Percentiles rank a stretch among this genome's conserved stretches.
These are phyloP conservation scores for Candoia aspera DNA, from an alignment of 2,113 vertebrate genomes.

Conservation along the genomic window DNA sequence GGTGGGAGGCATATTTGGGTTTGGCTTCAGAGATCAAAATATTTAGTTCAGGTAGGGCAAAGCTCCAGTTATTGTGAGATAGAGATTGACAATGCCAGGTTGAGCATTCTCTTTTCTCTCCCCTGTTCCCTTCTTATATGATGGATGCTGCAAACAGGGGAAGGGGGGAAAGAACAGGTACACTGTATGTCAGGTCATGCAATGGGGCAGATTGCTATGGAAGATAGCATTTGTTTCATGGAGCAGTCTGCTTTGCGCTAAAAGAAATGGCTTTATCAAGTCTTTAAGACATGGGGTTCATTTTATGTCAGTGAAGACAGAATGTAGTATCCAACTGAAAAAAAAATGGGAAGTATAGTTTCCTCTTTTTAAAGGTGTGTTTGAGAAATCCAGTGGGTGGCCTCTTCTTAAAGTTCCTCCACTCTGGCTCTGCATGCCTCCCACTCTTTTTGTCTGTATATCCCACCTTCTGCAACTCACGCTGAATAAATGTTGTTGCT, in stretches of 20 bases:
- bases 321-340: constrained; percentile 49
- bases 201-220: accelerated
- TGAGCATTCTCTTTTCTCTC: too few species aligned
- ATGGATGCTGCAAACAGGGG: not conserved
- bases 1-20: not conserved
- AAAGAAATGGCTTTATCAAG: constrained; percentile 44
- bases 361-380: constrained; percentile 11
- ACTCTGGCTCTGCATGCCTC: constrained; percentile 35
- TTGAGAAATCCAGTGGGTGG: constrained; percentile 49
- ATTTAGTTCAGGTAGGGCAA: not conserved
- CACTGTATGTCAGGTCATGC: not conserved
- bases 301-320: constrained; percentile 57
- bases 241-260: constrained; percentile 29
- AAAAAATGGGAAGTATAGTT: not conserved
- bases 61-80: not conserved
- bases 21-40: not conserved
- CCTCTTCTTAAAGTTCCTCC: constrained; percentile 50
- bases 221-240: not conserved
- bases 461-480: accelerated
- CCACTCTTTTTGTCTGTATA: constrained; percentile 24
- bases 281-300: constrained; percentile 45
- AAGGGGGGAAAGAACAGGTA: not conserved
- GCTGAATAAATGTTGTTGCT: not conserved
- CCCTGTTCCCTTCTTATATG: not conserved
- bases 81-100: not conserved